phyloP scores from a whole-genome alignment of 2,888 invertebrate species.

The Allophyes oxyacanthae region DNA sequence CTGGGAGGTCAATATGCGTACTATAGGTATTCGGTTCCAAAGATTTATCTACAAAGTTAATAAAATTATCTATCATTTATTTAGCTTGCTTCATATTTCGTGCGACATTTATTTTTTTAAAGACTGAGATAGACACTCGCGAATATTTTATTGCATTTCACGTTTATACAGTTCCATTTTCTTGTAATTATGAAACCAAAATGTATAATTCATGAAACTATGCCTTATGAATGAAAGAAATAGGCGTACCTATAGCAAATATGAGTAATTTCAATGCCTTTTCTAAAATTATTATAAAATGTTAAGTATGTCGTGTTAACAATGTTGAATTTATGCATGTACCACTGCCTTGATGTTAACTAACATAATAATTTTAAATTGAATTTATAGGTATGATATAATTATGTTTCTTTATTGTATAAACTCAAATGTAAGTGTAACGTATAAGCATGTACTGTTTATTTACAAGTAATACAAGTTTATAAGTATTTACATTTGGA shows the following conservation, averaged over 20 bases:
- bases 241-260: constrained; percentile 43
- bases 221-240: constrained; percentile 57
- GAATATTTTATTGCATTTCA: constrained; percentile 38
- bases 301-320: constrained; percentile 65
- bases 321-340: constrained; percentile 74
- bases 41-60: constrained; percentile 52
- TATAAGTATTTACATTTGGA: constrained; percentile 42
- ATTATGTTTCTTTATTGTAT: constrained; percentile 70
- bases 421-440: constrained; percentile 64
- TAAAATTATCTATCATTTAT: constrained; percentile 40
- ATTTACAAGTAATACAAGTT: constrained; percentile 53
- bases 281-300: constrained; percentile 65
- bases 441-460: constrained; percentile 52
- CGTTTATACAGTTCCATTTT: constrained; percentile 37
- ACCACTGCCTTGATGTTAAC: constrained; percentile 84
- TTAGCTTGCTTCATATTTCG: constrained; percentile 30
- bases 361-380: constrained; percentile 70
- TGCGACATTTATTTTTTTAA: constrained; percentile 44
- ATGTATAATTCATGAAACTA: constrained; percentile 46
- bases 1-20: constrained; percentile 16
- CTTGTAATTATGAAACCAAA: constrained; percentile 46
- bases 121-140: constrained; percentile 56
- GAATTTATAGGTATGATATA: constrained; percentile 71
- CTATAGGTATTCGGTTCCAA: constrained; percentile 54
- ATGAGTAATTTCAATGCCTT: constrained; percentile 59